Evolutionary conservation across 2,797 vertebrate genomes (phyloP), one percentile per base, ranked within the genome.

Genomic region (Limnodromus scolopaceus): DNA sequence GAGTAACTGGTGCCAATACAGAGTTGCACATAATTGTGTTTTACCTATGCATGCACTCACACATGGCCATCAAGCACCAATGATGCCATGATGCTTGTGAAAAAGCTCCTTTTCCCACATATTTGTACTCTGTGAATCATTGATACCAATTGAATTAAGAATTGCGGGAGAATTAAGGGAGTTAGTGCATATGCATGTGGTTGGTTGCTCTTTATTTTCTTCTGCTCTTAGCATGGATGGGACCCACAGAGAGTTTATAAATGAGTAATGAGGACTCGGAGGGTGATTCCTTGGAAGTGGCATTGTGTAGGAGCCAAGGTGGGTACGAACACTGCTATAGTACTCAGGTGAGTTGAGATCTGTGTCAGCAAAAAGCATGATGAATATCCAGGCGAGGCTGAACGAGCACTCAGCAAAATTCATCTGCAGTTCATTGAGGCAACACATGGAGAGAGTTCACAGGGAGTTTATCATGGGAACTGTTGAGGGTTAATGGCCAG

Each of bases 401-500:
- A 49, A 89, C 0, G n/a, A 92, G 84, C 90, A 75, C 66, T 68
- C 82, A 77, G 84, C 76, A 71, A 32, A 92, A 97, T 95, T 74
- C 77, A 94, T 94, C 76, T 75, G 95, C 95, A 64, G 89, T 32
- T 96, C 96, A 92, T 25, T 77, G 93, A 97, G 95, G 86, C 92
- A 81, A 86, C 91, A 58, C 93, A 61, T 1, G 30, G 20, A 57
- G 74, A 94, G 91, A 84, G 96, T 96, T 97, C 96, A 96, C 10
- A 0, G 91, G 38, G 72, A 95, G 96, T 97, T 96, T 96, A 93
- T 95, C 83, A 68, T 23, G 71, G 78, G 64, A 87, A 38, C 93
- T 68, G 61, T 10, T 43, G 92, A 94, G 96, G 94, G 95, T 96
- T 97, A 96, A 97, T 91, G 95, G 96, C 87, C 80, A 93, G 87